Conservation (phyloP, 1,140 invertebrate genomes). For the Dinoponera quadriceps region DNA sequence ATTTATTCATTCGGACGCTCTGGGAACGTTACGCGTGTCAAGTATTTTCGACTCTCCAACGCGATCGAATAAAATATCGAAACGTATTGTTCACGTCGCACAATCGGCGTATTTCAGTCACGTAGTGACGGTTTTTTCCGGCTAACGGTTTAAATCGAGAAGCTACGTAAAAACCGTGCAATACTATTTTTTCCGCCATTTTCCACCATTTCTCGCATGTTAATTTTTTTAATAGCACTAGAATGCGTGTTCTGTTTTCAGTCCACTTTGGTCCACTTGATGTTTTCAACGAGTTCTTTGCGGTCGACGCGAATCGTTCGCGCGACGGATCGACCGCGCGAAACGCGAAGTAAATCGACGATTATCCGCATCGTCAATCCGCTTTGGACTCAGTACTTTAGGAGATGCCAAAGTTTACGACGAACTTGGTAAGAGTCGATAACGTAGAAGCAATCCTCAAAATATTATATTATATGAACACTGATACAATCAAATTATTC, state of each 20-base stretch:
- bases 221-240: neutral
- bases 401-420: too few relatives aligned
- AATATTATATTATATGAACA: too few relatives aligned
- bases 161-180: too few relatives aligned
- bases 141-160: too few relatives aligned
- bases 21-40: neutral
- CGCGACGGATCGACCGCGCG: neutral
- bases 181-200: neutral
- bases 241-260: neutral
- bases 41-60: neutral
- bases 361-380: conserved; percentile 4
- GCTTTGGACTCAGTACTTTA: neutral
- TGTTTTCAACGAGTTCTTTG: neutral
- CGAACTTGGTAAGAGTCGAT: too few relatives aligned
- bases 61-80: neutral
- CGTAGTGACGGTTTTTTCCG: too few relatives aligned
- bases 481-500: too few relatives aligned
- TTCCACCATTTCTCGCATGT: neutral
- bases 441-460: too few relatives aligned
- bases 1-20: neutral
- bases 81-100: conserved; percentile 3
- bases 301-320: neutral
- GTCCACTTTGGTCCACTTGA: neutral
- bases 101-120: neutral
- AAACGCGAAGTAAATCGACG: conserved; percentile 22